A percentile compares a stretch with the other conserved stretches of the same genome.
Evolutionary conservation across 2,888 invertebrate species (phyloP).

Genomic region (Drosophila antonietae): DNA sequence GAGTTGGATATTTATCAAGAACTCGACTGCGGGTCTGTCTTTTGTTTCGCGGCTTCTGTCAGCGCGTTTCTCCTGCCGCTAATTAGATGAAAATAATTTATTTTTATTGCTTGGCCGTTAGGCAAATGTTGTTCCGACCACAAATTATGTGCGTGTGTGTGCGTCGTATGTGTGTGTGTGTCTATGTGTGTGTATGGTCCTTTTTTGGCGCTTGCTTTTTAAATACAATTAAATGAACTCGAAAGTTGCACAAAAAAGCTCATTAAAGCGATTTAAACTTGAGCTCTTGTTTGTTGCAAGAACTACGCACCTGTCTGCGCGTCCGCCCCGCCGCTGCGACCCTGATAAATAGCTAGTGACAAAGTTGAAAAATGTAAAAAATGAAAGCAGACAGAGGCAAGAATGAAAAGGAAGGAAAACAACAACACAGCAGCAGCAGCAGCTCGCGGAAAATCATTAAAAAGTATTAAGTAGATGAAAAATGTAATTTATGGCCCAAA

Average conservation of each 20-base stretch:
- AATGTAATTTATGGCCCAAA: constrained; percentile 77
- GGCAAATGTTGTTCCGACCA: constrained; percentile 54
- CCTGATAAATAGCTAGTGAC: constrained; percentile 44
- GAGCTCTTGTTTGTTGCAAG: constrained; percentile 24
- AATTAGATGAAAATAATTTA: constrained; percentile 72
- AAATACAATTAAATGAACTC: constrained; percentile 66
- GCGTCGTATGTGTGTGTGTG: constrained; percentile 11
- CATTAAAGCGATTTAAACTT: constrained; percentile 41
- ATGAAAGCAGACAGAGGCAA: not conserved
- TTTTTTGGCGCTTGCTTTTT: constrained; percentile 38
- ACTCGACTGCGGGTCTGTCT: constrained; percentile 12
- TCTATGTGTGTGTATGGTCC: constrained; percentile 6
- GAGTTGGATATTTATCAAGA: constrained; percentile 47
- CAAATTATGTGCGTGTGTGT: constrained; percentile 32
- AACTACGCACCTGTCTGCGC: constrained; percentile 37
- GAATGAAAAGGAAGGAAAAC: not conserved
- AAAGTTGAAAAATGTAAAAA: constrained; percentile 52
- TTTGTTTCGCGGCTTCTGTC: constrained; percentile 14
- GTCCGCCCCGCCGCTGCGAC: not conserved
- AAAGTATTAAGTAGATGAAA: constrained; percentile 79
- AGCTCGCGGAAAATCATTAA: constrained; percentile 69
- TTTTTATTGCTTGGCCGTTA: constrained; percentile 64
- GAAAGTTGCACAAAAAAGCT: constrained; percentile 36
- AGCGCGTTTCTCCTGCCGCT: constrained; percentile 47
- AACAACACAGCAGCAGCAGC: constrained; percentile 8